Conservation (phyloP, 1,140 invertebrate genomes). For the Anthonomus grandis region DNA sequence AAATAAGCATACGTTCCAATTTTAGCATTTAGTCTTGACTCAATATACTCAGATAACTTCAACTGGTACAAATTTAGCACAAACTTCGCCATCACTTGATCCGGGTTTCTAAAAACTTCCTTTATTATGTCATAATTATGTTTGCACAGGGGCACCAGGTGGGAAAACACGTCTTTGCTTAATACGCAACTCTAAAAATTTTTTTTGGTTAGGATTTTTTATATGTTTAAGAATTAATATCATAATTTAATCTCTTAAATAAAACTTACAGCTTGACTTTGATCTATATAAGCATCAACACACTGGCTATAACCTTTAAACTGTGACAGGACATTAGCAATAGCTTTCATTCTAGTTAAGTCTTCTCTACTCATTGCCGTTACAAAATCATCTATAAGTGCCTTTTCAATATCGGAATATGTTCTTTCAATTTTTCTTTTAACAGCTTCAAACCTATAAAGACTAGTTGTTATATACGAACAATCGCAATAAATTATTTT, state of each 20-base stretch:
- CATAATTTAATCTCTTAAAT: no score
- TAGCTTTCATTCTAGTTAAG: slow-evolving; percentile 85
- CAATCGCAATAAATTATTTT: slow-evolving; percentile 32
- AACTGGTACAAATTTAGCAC: slow-evolving; percentile 94
- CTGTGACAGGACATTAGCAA: slow-evolving; percentile 87
- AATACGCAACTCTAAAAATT: slow-evolving; percentile 63
- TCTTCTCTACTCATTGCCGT: slow-evolving; percentile 82
- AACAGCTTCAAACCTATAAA: slow-evolving; percentile 75
- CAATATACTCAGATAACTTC: slow-evolving; percentile 84
- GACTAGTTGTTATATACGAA: slow-evolving; percentile 12
- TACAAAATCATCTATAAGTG: slow-evolving; percentile 93
- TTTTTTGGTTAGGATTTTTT: no score
- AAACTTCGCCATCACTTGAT: slow-evolving; percentile 98
- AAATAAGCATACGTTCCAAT: slow-evolving; percentile 85
- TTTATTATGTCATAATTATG: slow-evolving; percentile 86
- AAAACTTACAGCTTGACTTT: slow-evolving; percentile 80
- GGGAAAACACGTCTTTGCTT: slow-evolving; percentile 85
- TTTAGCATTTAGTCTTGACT: slow-evolving; percentile 73
- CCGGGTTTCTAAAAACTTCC: slow-evolving; percentile 93
- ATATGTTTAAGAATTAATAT: no score
- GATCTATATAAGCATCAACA: slow-evolving; percentile 95
- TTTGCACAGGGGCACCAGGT: slow-evolving; percentile 87
- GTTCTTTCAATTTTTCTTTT: slow-evolving; percentile 89
- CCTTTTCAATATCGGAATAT: slow-evolving; percentile 92
- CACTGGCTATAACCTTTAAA: slow-evolving; percentile 97